Evolutionary conservation across 2,888 invertebrate species (phyloP).

Genomic region (Anaspis maculata): DNA sequence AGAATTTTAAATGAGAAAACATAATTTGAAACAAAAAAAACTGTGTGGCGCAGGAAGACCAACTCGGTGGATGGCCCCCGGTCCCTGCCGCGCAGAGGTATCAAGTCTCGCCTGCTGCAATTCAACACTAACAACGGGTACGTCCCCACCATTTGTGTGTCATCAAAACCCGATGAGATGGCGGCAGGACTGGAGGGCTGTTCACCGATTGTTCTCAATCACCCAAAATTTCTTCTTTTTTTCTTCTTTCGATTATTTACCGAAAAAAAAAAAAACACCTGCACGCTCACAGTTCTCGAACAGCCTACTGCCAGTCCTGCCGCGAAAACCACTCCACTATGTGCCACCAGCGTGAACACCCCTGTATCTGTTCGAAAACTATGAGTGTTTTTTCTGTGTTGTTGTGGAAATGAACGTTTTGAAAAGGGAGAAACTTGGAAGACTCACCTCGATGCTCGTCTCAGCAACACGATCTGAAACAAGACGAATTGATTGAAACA

Average conservation of each 20-base stretch:
- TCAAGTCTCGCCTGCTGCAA: slow-evolving; percentile 85
- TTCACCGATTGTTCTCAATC: slow-evolving; percentile 25
- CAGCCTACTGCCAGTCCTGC: slow-evolving; percentile 46
- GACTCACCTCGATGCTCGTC: too few relatives aligned
- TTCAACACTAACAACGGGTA: slow-evolving; percentile 86
- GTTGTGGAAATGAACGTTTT: too few relatives aligned
- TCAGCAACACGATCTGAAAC: too few relatives aligned
- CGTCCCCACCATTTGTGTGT: slow-evolving; percentile 37
- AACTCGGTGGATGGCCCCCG: slow-evolving; percentile 71
- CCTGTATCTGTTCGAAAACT: slow-evolving; percentile 43
- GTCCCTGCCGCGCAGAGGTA: slow-evolving; percentile 82
- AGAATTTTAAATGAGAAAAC: slow-evolving; percentile 2
- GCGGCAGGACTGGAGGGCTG: slow-evolving; percentile 41
- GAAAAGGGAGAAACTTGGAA: too few relatives aligned
- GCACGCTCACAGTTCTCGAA: slow-evolving; percentile 52
- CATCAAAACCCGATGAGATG: slow-evolving; percentile 8
- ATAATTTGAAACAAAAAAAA: not conserved
- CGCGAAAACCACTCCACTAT: slow-evolving; percentile 14
- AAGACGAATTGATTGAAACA: too few relatives aligned
- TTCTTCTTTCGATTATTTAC: too few relatives aligned
- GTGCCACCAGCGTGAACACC: too few relatives aligned
- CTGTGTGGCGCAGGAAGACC: slow-evolving; percentile 35
- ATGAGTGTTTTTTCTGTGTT: too few relatives aligned
- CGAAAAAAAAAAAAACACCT: slow-evolving; percentile 11
- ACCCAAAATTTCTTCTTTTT: slow-evolving; percentile 6